Base-by-base conservation (phyloP, 1,140 invertebrate genomes). In the Linepithema humile region DNA sequence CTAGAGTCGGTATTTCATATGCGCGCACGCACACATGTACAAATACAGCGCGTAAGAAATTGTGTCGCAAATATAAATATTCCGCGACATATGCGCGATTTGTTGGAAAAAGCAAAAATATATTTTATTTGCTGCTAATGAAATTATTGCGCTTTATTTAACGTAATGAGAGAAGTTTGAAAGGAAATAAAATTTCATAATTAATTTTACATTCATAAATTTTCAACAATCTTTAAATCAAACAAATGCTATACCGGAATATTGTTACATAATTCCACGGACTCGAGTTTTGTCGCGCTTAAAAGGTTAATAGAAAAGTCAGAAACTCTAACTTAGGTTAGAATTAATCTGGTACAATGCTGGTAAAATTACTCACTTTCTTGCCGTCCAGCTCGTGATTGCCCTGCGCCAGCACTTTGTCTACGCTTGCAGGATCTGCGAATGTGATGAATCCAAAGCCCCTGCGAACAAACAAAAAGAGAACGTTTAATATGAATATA, bases 371-470 rank as follows among this genome's bases (percentile, higher is more conserved):
- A 94, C 95, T 96, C 95, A 98, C 98, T 97, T 98, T 98, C 96
- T 98, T 98, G 93, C 98, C 98, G 95, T 98, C 98, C 95, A 98
- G 96, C 95, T 98, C 98, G 95, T 98, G 98, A 95, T 97, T 97
- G 94, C 97, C 97, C 96, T 98, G 97, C 91, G 97, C 97, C 96
- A 98, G 96, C 94, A 98, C 98, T 96, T 98, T 98, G 95, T 98
- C 98, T 96, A 98, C 98, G 95, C 97, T 98, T 94, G 97, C 96
- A 92, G 98, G 97, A 95, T 99, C 98, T 94, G 97, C 97, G 95
- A 98, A 98, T 95, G 98, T 98, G 95, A 99, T 98, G 96, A 98
- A 99, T 93, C 98, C 98, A 95, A 99, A 99, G 92, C 98, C 98
- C 96, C 98, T 99, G 97, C 88, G 97, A 80, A 97, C 93, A 96